Evolutionary conservation across 2,797 vertebrate genomes (phyloP).

Genomic region (Philypnodon macrostomus): DNA sequence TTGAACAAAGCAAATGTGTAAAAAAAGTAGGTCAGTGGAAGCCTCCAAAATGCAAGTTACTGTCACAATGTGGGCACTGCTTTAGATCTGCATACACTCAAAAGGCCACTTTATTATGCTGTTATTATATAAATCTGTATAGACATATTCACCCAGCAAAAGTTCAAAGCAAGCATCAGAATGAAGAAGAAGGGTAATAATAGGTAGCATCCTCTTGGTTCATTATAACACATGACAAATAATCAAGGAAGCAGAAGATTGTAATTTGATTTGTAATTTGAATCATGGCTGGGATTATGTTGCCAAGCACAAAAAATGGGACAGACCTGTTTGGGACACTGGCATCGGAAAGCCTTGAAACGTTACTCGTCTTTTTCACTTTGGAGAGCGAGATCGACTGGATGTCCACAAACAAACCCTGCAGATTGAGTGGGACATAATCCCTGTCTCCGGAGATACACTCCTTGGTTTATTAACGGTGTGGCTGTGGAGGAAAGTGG

Average conservation of each 20-base stretch:
- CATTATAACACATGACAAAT: constrained; percentile 1
- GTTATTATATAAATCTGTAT: no score
- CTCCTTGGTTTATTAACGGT: constrained; percentile 37
- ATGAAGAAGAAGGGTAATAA: neutral
- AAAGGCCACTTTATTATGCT: no score
- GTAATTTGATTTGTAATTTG: constrained; percentile 2
- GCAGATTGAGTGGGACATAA: constrained; percentile 39
- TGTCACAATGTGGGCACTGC: neutral
- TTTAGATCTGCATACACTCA: no score
- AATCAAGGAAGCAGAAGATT: constrained; percentile 2
- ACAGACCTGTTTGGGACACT: neutral
- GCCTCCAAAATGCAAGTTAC: neutral
- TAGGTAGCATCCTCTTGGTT: no score
- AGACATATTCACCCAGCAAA: neutral
- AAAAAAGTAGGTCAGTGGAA: neutral
- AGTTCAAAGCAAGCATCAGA: neutral
- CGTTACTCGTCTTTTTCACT: constrained; percentile 7
- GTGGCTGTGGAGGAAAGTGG: no score
- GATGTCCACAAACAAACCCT: constrained; percentile 26
- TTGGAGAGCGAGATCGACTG: constrained; percentile 1
- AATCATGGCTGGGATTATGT: constrained; percentile 5
- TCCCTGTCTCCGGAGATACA: constrained; percentile 15
- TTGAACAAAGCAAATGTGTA: neutral
- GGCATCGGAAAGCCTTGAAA: constrained; percentile 12
- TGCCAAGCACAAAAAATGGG: neutral